Evolutionary conservation across 2,113 vertebrate genomes (phyloP).

Genomic region (Lutjanus erythropterus): DNA sequence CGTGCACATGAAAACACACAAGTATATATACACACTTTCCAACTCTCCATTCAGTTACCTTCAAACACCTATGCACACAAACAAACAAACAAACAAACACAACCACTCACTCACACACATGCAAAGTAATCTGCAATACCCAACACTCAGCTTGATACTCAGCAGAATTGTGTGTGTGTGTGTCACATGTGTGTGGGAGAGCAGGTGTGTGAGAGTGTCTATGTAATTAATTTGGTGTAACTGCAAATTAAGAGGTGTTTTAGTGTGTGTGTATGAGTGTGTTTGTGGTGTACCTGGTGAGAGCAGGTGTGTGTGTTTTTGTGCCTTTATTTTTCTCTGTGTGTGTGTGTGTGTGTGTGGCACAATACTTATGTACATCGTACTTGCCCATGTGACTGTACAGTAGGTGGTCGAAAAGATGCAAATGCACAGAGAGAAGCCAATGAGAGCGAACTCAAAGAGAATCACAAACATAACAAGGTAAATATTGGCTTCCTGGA

Average conservation of each 20-base stretch:
- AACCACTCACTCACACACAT: background rate
- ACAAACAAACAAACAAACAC: conserved; percentile 1
- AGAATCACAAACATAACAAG: background rate
- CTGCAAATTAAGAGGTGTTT: background rate
- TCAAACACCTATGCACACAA: background rate
- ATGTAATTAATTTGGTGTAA: background rate
- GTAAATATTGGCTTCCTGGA: background rate
- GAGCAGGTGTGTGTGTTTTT: background rate
- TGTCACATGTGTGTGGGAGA: background rate
- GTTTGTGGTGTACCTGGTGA: background rate
- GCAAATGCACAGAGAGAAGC: background rate
- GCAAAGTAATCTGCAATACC: background rate
- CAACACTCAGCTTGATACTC: conserved; percentile 9
- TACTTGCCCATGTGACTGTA: background rate
- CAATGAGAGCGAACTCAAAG: background rate
- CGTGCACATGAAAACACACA: conserved; percentile 1
- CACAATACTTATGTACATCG: background rate
- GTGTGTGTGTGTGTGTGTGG: background rate
- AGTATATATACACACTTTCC: conserved; percentile 3
- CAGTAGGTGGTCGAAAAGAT: background rate
- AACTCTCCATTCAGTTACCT: conserved; percentile 20
- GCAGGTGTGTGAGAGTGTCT: background rate
- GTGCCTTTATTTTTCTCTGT: background rate
- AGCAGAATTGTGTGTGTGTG: background rate
- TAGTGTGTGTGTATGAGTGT: background rate